These are phyloP conservation scores for Dendrocopos noguchii DNA, from an alignment of 2,113 vertebrate genomes.

Conservation along the genomic window DNA sequence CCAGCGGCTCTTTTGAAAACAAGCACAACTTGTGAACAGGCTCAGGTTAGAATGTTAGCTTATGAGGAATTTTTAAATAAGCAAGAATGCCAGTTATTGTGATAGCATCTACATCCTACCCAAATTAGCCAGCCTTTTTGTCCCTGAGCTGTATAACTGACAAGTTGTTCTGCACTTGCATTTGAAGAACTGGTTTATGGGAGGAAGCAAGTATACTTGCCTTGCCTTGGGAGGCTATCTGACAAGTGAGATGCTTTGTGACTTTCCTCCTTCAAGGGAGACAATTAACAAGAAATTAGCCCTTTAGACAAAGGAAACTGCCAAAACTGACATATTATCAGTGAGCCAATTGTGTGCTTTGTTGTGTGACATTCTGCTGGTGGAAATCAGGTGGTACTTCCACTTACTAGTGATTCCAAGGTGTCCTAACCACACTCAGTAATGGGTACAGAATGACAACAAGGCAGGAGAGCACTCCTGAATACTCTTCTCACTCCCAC, in stretches of 20 bases:
- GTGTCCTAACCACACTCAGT: too few species aligned
- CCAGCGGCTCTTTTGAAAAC: conserved; percentile 39
- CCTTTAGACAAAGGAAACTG: background rate
- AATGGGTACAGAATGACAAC: background rate
- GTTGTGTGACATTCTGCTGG: background rate
- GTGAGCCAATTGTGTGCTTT: background rate
- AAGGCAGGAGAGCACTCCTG: background rate
- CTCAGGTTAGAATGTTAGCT: background rate
- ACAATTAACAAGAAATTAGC: conserved; percentile 12
- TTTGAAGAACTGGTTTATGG: background rate
- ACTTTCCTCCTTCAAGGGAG: background rate
- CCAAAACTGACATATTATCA: background rate
- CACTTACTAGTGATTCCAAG: background rate
- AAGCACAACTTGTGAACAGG: conserved; percentile 30
- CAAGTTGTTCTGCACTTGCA: conserved; percentile 8
- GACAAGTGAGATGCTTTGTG: background rate
- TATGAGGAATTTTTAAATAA: background rate
- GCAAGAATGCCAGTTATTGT: conserved; percentile 3
- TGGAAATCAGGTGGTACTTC: background rate
- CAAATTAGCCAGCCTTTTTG: conserved; percentile 31
- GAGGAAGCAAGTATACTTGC: background rate
- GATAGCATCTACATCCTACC: conserved; percentile 38
- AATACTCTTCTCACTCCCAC: background rate
- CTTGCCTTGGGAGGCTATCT: conserved; percentile 23
- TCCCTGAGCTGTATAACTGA: background rate